Base-by-base conservation (phyloP, 2,888 invertebrate genomes). In the Heptascelio sp. region DNA sequence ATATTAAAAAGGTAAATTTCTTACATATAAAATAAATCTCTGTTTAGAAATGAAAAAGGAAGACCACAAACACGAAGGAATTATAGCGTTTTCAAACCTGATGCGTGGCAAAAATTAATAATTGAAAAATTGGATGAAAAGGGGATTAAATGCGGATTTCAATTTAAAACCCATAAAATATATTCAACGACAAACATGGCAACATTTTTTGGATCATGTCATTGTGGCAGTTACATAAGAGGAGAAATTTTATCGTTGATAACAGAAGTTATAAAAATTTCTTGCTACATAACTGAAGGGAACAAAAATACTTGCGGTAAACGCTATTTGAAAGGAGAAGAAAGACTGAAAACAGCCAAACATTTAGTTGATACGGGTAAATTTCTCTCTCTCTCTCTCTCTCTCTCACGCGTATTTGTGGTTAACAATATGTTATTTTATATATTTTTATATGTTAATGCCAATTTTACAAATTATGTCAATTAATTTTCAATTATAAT, bases 111-210 rank as follows among this genome's bases (percentile, higher is more conserved):
- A 51, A 49, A 19, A 13, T 34, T 65, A 21, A 19, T 65, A 3
- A 65, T 51, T 8, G 1, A 30, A 17, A 17, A 21, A 21, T 46
- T 65, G 9, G 8, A 25, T 25, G 15, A 55, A 25, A 17, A 55
- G 4, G 26, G 26, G 3, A 19, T 25, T 15, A 70, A 57, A 21
- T 71, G 59, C 34, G 71, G 46, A 9, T 59, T 59, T 71, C 55
- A 71, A 46, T 59, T 71, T 30, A 71, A 71, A 49, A 71, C 59
- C 11, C 59, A 71, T 23, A 71, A 71, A 21, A 71, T 71, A 15
- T 71, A 71, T 17, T 3, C 59, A 11, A 15, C 46, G 3, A 17
- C 46, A 1, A 19, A 59, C 34, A 46, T 23, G 3, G 59, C 71
- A 13, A 71, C 59, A 21, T 71, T 71, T 30, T 3, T 15, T 6